A percentile compares a stretch with the other conserved stretches of the same genome.
phyloP scores from a whole-genome alignment of 2,113 vertebrate species.

The Andinoacara biseriatus region DNA sequence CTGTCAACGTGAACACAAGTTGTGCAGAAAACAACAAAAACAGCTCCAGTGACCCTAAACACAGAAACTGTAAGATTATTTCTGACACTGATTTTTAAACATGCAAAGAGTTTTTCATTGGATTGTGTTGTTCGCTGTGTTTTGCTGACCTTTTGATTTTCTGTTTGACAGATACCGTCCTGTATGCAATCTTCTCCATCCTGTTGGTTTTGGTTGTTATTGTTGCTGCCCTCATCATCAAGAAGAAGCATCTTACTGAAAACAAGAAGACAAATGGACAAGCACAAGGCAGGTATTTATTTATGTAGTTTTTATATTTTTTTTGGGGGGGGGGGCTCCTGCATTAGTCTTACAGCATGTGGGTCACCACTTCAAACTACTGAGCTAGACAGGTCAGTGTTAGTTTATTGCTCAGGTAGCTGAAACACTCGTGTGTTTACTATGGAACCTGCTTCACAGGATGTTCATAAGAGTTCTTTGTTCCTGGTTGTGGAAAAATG shows the following conservation, averaged over 20 bases:
- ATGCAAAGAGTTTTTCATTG: neutral
- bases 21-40: neutral
- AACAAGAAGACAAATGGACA: neutral
- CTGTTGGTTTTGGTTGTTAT: fast-evolving
- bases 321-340: no score
- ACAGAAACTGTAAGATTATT: neutral
- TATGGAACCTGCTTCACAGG: neutral
- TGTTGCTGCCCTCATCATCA: fast-evolving
- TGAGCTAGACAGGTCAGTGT: no score
- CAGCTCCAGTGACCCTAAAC: fast-evolving
- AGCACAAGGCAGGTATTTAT: conserved; percentile 23
- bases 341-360: no score
- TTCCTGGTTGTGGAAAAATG: neutral
- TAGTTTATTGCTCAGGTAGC: no score
- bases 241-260: neutral
- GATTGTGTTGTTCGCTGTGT: neutral
- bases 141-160: neutral
- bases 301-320: neutral
- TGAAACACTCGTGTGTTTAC: fast-evolving
- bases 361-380: no score
- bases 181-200: neutral
- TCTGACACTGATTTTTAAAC: neutral
- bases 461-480: neutral
- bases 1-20: neutral
- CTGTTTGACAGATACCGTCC: neutral